A percentile compares a stretch with the other conserved stretches of the same genome.
phyloP scores from a whole-genome alignment of 2,113 vertebrate genomes.

The Ameiurus melas region DNA sequence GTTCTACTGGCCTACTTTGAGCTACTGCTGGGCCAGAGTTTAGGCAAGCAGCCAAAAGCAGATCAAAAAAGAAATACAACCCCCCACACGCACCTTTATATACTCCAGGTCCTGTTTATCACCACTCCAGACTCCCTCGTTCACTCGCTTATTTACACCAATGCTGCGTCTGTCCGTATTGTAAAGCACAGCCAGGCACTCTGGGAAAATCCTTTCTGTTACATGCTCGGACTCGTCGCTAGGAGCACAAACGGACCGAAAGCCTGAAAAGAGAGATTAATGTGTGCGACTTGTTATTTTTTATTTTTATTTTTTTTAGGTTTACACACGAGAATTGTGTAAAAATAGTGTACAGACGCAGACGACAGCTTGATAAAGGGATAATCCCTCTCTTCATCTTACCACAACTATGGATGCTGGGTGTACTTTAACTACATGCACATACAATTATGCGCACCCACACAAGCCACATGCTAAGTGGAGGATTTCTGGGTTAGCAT shows the following conservation, averaged over 20 bases:
- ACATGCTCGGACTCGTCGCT: not conserved
- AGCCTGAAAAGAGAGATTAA: slow-evolving; percentile 1
- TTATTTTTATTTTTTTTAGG: not conserved
- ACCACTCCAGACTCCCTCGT: not conserved
- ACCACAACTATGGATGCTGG: not conserved
- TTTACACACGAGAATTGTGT: not conserved
- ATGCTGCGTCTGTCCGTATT: not conserved
- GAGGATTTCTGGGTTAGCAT: slow-evolving; percentile 27
- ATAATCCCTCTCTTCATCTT: slow-evolving; percentile 24
- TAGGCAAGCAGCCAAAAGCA: slow-evolving; percentile 16
- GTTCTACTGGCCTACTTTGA: slow-evolving; percentile 19
- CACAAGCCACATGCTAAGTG: slow-evolving; percentile 26
- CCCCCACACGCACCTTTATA: slow-evolving; percentile 25
- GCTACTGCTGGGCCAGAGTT: slow-evolving; percentile 5
- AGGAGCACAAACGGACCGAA: not conserved
- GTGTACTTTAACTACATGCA: not conserved
- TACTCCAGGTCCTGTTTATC: not conserved
- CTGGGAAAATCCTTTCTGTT: slow-evolving; percentile 20
- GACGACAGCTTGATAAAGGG: slow-evolving; percentile 1
- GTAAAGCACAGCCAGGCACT: slow-evolving; percentile 9
- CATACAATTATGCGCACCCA: slow-evolving; percentile 10
- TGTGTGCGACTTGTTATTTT: not conserved
- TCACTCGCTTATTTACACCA: slow-evolving; percentile 12
- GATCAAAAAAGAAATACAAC: slow-evolving; percentile 35
- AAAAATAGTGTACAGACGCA: not conserved